Base-by-base conservation (phyloP, 2,797 vertebrate genomes). In the Neosilurus hyrtlii region DNA sequence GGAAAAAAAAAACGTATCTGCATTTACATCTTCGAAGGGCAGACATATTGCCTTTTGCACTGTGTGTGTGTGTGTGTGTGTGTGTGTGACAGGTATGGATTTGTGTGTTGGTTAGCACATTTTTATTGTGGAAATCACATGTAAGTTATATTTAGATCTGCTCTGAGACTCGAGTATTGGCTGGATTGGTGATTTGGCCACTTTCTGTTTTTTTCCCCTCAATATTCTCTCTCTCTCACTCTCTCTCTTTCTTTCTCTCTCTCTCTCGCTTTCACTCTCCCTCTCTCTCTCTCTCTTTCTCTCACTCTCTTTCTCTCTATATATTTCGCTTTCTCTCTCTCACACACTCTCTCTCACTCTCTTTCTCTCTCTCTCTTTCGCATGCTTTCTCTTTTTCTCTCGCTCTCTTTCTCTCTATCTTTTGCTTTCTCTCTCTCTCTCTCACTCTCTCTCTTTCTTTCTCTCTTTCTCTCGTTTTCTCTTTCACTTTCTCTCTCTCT, bases 91-190 rank as follows among this genome's bases (percentile, higher is more conserved):
- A 76, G 70, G 62, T 66, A 81, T 83, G 71, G 71, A 73, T 66
- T 59, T 65, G 61, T 61, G 78, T 80, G 62, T 80, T 76, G 80
- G 70, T 80, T 80, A 74, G 52, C 71, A 80, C 70, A 57, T 80
- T 75, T 35, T 43, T 75, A 61, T 80, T 80, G 78, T 80, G 84
- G 81, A 63, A 82, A 84, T 72, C 82, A 66, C 72, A 79, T 83
- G 75, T 22, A 79, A 49, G 80, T 75, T 84, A 78, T 77, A 80
- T 80, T 84, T 86, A 82, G 84, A 67, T 16, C 67, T 43, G 56
- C 68, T 82, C 75, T 71, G 82, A 71, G 61, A 65, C 35, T 82
- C 73, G 37, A 83, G 61, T 77, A 54, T 84, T 63, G 75, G 66
- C 77, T 57, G 12, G 61, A 59, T 56, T 52, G 74, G 70, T 62